Evolutionary conservation across 2,888 invertebrate species (phyloP), one percentile per base, ranked within the genome.

Genomic region (Ectropis crepuscularia): DNA sequence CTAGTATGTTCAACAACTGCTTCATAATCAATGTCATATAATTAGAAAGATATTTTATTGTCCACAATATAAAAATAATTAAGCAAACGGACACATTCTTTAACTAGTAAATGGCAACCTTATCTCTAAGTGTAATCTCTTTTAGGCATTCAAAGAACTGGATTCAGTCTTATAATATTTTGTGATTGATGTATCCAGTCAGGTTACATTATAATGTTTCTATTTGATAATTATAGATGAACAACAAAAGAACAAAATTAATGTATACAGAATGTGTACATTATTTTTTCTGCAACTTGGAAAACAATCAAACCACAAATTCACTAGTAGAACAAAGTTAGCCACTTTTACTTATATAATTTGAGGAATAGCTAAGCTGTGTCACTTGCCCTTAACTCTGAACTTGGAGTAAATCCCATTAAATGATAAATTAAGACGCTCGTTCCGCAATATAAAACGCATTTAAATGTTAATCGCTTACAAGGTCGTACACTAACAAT

Each of bases 401-500:
- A 71, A 76, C 75, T 77, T 78, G 74, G 72, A 77, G 67, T 74
- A 80, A 82, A 80, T 76, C 79, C 72, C 67, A 77, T 80, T 78
- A 79, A 61, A 74, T 75, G 73, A 75, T 77, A 77, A 77, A 79
- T 80, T 77, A 80, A 73, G 77, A 72, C 73, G 70, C 65, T 72
- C 74, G 77, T 77, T 79, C 79, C 76, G 78, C 76, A 76, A 80
- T 81, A 81, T 78, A 82, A 73, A 79, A 74, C 79, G 78, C 79
- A 84, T 85, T 85, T 78, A 81, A 82, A 87, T 85, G 81, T 74
- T 83, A 88, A 86, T 86, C 81, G 81, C 82, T 77, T 76, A 86
- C 90, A 90, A 88, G 88, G 89, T 87, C 87, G 76, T 83, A 77
- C 41, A 53, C 38, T 49, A 41, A 51, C 50, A 53, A 57, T 45